phyloP scores from a whole-genome alignment of 2,113 vertebrate genomes.

The Thamnaconus septentrionalis region DNA sequence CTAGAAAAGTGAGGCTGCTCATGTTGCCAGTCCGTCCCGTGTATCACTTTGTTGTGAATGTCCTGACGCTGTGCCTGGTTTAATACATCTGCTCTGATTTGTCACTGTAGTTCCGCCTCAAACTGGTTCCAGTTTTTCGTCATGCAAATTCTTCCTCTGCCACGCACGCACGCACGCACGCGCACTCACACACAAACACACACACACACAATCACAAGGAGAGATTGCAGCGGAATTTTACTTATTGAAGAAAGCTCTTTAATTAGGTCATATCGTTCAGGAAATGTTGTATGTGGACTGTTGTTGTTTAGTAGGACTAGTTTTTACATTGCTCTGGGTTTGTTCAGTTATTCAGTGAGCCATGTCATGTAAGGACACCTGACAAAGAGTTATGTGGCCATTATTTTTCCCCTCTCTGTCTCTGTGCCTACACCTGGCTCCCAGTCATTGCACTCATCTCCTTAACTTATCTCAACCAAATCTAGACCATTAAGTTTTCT shows the following conservation, averaged over 20 bases:
- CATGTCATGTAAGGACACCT: not conserved
- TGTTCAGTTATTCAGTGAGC: not conserved
- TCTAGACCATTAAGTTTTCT: too few species aligned
- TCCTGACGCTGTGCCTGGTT: constrained; percentile 2
- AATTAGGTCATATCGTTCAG: too few species aligned
- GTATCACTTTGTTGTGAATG: constrained; percentile 16
- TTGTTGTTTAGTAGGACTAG: constrained; percentile 7
- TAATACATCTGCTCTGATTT: constrained; percentile 27
- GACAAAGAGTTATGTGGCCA: constrained; percentile 7
- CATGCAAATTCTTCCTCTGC: constrained; percentile 19
- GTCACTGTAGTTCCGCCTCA: constrained; percentile 62
- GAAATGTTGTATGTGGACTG: too few species aligned
- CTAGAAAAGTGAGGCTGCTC: constrained; percentile 20
- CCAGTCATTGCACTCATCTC: too few species aligned
- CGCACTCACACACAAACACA: not conserved
- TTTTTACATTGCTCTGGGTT: constrained; percentile 41
- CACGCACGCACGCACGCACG: not conserved
- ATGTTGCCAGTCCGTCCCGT: constrained; percentile 44
- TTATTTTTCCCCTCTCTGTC: constrained; percentile 1
- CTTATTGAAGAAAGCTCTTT: too few species aligned
- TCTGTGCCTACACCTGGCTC: too few species aligned
- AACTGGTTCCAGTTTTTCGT: constrained; percentile 26
- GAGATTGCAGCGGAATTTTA: too few species aligned
- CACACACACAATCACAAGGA: not conserved
- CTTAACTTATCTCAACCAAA: too few species aligned